Base-by-base conservation (phyloP, 2,797 vertebrate genomes). In the Aythya fuligula region DNA sequence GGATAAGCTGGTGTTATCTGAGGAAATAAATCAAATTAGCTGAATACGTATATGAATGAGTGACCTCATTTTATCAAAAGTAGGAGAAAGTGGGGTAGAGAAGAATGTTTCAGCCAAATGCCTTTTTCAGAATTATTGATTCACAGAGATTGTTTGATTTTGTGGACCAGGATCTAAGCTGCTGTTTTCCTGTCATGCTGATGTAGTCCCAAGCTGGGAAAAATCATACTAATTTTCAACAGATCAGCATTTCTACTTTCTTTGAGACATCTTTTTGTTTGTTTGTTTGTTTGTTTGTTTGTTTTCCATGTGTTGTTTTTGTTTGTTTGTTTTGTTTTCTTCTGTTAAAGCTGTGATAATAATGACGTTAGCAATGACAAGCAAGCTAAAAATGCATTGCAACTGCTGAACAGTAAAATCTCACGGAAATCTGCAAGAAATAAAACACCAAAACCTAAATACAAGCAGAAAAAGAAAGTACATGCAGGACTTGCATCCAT, bases 161-260 rank as follows among this genome's bases (percentile, higher is more conserved):
- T 76, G 49, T 60, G 66, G 69, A 78, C 79, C 51, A 34, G 30
- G 61, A 75, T 73, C 64, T 89, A 93, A 94, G 65, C 61, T 83
- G 69, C 69, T 94, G 73, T 85, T 92, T 92, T 92, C 28, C 66
- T 58, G 49, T 88, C 72, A 66, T 41, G 45, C 51, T 95, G 89
- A 90, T 81, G 22, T 24, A 49, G 12, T 49, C 47, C 47, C 22
- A 24, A 49, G 3, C 4, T 49, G 22, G 47, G 47, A 49, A 94
- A 84, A 87, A 82, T 76, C 74, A 47, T 45, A 45, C 57, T 89
- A 47, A 62, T 85, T 85, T 65, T 95, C 80, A 74, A 80, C 28
- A 84, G 58, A 69, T 39, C 39, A 82, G n/a, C 80, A 76, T 53
- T 90, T 79, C 43, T 66, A 21, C 65, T 66, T 78, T 73, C 41